Evolutionary conservation across 2,888 invertebrate species (phyloP).

Genomic region (Lissocephala sabroskyi): DNA sequence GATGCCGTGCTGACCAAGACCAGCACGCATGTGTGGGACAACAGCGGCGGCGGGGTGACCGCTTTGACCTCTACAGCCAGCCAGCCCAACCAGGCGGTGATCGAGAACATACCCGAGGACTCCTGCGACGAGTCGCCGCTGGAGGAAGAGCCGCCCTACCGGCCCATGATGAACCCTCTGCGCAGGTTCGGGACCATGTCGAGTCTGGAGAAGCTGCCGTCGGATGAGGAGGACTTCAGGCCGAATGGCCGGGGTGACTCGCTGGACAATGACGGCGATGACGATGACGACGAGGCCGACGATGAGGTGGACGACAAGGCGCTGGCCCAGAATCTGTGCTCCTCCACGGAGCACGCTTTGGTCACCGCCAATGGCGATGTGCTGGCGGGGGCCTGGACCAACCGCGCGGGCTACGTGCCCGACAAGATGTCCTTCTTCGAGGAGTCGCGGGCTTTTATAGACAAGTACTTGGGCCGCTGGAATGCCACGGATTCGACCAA

Average conservation of each 20-base stretch:
- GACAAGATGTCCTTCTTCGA: constrained; percentile 85
- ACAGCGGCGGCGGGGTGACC: constrained; percentile 68
- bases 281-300: constrained; percentile 51
- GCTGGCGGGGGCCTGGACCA: constrained; percentile 77
- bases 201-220: constrained; percentile 80
- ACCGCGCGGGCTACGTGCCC: constrained; percentile 84
- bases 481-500: constrained; percentile 55
- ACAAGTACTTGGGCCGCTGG: constrained; percentile 75
- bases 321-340: constrained; percentile 30
- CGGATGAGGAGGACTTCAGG: constrained; percentile 77
- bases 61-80: constrained; percentile 35
- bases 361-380: constrained; percentile 42
- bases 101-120: constrained; percentile 75
- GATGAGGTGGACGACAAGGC: constrained; percentile 45
- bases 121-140: constrained; percentile 80
- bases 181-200: constrained; percentile 81
- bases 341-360: constrained; percentile 14
- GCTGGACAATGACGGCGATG: constrained; percentile 74
- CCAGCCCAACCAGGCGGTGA: constrained; percentile 59
- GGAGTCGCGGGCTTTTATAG: constrained; percentile 74
- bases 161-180: constrained; percentile 75
- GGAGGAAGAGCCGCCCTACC: constrained; percentile 83
- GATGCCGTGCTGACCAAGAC: constrained; percentile 74
- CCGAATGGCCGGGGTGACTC: constrained; percentile 72
- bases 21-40: constrained; percentile 71